Evolutionary conservation across 2,797 vertebrate genomes (phyloP).

Genomic region (Vireo griseus): DNA sequence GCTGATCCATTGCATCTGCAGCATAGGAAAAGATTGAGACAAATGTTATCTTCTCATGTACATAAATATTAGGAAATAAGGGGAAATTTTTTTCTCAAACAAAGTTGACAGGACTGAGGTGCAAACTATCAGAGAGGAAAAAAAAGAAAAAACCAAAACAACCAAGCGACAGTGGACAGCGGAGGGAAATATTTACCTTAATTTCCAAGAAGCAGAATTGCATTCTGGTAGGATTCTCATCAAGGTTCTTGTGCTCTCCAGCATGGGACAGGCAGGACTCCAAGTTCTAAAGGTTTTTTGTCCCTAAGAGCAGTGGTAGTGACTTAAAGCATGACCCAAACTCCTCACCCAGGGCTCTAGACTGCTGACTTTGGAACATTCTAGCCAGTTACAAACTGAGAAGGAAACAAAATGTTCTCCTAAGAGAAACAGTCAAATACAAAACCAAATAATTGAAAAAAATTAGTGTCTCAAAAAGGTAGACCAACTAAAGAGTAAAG

Average conservation of each 20-base stretch:
- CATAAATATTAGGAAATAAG: background rate
- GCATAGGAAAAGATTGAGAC: constrained; percentile 54
- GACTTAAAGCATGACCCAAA: constrained; percentile 56
- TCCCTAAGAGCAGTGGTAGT: constrained; percentile 60
- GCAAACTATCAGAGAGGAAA: background rate
- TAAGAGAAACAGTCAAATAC: constrained; percentile 65
- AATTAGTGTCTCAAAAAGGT: constrained; percentile 39
- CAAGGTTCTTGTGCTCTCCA: constrained; percentile 61
- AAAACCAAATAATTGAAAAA: constrained; percentile 60
- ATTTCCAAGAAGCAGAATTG: constrained; percentile 58
- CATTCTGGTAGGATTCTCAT: constrained; percentile 48
- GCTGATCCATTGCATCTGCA: constrained; percentile 96
- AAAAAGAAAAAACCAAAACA: background rate
- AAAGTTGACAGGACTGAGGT: constrained; percentile 28
- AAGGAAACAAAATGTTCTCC: constrained; percentile 60
- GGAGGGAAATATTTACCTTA: constrained; percentile 53
- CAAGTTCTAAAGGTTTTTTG: constrained; percentile 69
- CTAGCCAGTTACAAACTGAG: constrained; percentile 63
- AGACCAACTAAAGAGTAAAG: constrained; percentile 18
- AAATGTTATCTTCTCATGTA: constrained; percentile 15
- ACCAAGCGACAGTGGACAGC: constrained; percentile 13
- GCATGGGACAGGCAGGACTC: constrained; percentile 53
- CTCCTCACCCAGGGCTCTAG: constrained; percentile 54
- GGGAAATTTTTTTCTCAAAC: background rate
- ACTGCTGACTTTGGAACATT: constrained; percentile 54